These are phyloP conservation scores for Myripristis murdjan DNA, from an alignment of 2,797 vertebrate genomes.

Conservation along the genomic window DNA sequence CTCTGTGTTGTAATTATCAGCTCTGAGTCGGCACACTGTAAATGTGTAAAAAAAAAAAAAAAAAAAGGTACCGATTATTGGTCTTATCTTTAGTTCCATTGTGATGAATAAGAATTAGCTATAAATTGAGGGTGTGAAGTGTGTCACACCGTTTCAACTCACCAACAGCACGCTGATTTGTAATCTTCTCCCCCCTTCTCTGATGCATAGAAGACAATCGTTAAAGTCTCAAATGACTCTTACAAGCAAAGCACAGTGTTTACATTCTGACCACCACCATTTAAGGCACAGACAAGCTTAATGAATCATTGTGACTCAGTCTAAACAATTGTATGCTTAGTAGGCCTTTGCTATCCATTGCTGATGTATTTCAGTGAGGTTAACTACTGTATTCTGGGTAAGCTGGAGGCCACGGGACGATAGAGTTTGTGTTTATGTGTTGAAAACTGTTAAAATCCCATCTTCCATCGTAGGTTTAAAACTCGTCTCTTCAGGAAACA, in stretches of 20 bases:
- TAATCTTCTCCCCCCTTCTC: conserved; percentile 60
- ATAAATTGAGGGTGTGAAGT: conserved; percentile 64
- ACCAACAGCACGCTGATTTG: conserved; percentile 83
- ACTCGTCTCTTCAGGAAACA: no score
- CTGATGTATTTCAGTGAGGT: conserved; percentile 9
- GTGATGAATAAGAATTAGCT: conserved; percentile 53
- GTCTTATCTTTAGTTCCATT: conserved; percentile 40
- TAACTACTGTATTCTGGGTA: conserved; percentile 15
- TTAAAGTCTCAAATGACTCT: conserved; percentile 49
- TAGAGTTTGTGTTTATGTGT: no score
- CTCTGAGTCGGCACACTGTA: conserved; percentile 29
- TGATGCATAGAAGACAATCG: conserved; percentile 76
- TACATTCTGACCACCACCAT: conserved; percentile 42
- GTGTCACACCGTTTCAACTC: conserved; percentile 67
- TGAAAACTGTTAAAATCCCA: no score
- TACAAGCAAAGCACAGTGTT: conserved; percentile 64
- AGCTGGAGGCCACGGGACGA: conserved; percentile 6
- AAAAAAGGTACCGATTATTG: conserved; percentile 23
- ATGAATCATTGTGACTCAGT: not conserved
- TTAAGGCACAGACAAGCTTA: conserved; percentile 48
- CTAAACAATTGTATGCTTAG: conserved; percentile 3
- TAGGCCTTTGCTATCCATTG: not conserved
- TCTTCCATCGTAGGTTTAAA: no score
- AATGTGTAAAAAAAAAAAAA: conserved; percentile 10
- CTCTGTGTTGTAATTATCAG: conserved; percentile 48